These are phyloP conservation scores for Apodemia zela DNA, from an alignment of 2,888 invertebrate genomes.

Conservation along the genomic window DNA sequence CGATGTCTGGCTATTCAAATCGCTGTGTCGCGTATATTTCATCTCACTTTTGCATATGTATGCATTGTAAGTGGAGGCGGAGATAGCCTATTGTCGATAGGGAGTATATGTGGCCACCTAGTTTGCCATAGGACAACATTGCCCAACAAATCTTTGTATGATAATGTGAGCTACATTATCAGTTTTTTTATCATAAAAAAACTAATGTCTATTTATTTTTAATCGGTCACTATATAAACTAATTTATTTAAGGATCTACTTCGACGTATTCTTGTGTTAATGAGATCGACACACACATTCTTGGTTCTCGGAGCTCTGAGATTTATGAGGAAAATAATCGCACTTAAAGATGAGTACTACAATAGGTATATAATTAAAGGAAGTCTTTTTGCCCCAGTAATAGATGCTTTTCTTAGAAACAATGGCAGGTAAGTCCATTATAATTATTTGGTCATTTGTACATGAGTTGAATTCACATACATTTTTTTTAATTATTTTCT, in stretches of 20 bases:
- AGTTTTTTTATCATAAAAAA: too few species aligned
- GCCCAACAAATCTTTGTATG: too few species aligned
- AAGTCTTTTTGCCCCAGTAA: slow-evolving; percentile 96
- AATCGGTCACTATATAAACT: not conserved
- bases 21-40: too few species aligned
- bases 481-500: too few species aligned
- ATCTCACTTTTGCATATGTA: too few species aligned
- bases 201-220: not conserved
- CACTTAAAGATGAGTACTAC: slow-evolving; percentile 99
- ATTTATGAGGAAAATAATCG: slow-evolving; percentile 98
- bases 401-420: slow-evolving; percentile 97
- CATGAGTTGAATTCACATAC: not conserved
- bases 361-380: slow-evolving; percentile 97
- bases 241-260: slow-evolving; percentile 86
- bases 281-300: slow-evolving; percentile 98
- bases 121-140: too few species aligned
- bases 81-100: too few species aligned
- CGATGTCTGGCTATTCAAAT: too few species aligned
- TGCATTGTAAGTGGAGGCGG: too few species aligned
- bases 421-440: slow-evolving; percentile 85
- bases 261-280: slow-evolving; percentile 95
- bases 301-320: slow-evolving; percentile 97
- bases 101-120: too few species aligned
- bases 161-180: too few species aligned
- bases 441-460: not conserved